Evolutionary conservation across 2,797 vertebrate genomes (phyloP), one percentile per base, ranked within the genome.

Genomic region (Columba guinea): DNA sequence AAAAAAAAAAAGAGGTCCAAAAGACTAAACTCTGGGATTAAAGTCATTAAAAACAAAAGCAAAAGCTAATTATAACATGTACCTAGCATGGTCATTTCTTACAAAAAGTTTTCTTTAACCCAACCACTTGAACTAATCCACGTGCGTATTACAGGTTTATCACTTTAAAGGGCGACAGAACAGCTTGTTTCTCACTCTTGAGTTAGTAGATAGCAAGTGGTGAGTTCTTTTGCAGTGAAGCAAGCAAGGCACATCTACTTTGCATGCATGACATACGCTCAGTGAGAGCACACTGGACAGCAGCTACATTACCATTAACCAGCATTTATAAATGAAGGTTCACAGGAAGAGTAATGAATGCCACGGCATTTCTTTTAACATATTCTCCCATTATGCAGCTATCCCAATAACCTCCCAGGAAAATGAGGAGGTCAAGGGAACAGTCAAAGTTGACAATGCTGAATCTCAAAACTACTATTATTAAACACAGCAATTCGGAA

Each of bases 381-480:
- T 48, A 48, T 92, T 83, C 68, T 93, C 71, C 84, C 86, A 89
- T 89, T 81, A 84, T 28, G 15, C 26, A 83, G 75, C 67, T 81
- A 55, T 64, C 37, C 68, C 92, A 53, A 11, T 18, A 88, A 93
- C 68, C 77, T 88, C 78, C 87, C 68, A 85, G 88, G 71, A 95
- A 94, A 90, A 93, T 4, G 60, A 93, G 71, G 84, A 95, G 92
- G 91, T 95, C 94, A 94, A 78, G 79, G 53, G 71, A 89, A 63
- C 53, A 90, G 89, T 26, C 89, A 69, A 79, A 96, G 75, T 64
- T 96, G 94, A 85, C 82, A 91, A 60, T 13, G 37, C 59, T 91
- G 77, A 84, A 74, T 90, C 74, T 91, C 87, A 79, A 78, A 96
- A 60, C 77, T 32, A 24, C 82, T 81, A 16, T 85, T 94, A 95